A percentile compares a stretch with the other conserved stretches of the same genome.
phyloP scores from a whole-genome alignment of 2,113 vertebrate species.

The Stigmatopora argus region DNA sequence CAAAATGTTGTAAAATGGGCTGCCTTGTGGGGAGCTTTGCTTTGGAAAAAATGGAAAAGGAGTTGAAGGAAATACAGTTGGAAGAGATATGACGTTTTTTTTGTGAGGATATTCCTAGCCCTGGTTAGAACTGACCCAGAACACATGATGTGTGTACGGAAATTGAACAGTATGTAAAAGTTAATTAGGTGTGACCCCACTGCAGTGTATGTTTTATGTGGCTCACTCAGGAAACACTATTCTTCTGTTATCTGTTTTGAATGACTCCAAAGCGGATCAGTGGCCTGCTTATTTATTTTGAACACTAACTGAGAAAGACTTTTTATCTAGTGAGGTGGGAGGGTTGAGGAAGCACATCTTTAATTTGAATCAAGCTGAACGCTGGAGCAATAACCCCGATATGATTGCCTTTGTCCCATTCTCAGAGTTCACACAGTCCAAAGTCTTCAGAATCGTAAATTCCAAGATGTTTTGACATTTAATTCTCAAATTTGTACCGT shows the following conservation, averaged over 20 bases:
- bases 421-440: conserved; percentile 32
- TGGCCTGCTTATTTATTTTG: conserved; percentile 59
- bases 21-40: too few species aligned
- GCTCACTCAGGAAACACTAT: conserved; percentile 14
- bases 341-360: conserved; percentile 33
- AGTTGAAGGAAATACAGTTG: too few species aligned
- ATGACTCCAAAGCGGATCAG: conserved; percentile 54
- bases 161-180: not conserved
- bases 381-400: conserved; percentile 39
- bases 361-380: conserved; percentile 52
- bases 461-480: conserved; percentile 31
- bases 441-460: conserved; percentile 24
- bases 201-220: conserved; percentile 22
- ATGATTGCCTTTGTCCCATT: conserved; percentile 25
- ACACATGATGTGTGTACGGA: not conserved
- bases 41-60: too few species aligned
- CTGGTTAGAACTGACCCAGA: not conserved
- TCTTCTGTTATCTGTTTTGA: conserved; percentile 42
- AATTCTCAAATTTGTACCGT: conserved; percentile 30
- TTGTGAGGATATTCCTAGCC: not conserved
- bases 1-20: too few species aligned
- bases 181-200: conserved; percentile 48
- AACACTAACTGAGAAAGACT: conserved; percentile 48
- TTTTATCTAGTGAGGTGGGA: conserved; percentile 49
- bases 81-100: too few species aligned